Evolutionary conservation across 2,888 invertebrate species (phyloP).

Genomic region (Seladonia tumulorum): DNA sequence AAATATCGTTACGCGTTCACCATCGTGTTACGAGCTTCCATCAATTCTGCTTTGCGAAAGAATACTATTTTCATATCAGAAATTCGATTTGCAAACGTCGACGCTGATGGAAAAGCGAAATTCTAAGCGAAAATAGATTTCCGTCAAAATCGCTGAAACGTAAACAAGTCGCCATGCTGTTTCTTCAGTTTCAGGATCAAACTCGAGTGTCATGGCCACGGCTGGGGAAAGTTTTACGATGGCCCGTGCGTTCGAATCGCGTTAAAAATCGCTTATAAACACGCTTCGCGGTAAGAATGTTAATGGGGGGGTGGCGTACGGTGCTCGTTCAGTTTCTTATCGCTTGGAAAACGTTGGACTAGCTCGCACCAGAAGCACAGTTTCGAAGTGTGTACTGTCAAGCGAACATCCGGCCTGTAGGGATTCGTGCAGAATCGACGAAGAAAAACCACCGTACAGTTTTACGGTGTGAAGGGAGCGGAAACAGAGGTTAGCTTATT

Average conservation of each 20-base stretch:
- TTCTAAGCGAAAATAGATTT: neutral
- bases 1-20: neutral
- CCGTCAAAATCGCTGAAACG: neutral
- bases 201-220: conserved; percentile 39
- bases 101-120: too few relatives aligned
- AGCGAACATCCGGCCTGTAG: conserved; percentile 24
- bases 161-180: conserved; percentile 32
- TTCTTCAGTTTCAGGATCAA: conserved; percentile 15
- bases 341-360: conserved; percentile 40
- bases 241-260: conserved; percentile 25
- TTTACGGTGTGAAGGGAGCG: conserved; percentile 42
- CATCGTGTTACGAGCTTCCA: neutral
- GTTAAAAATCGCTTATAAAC: conserved; percentile 27
- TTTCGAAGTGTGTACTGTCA: neutral
- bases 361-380: neutral
- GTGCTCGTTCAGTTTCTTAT: conserved; percentile 53
- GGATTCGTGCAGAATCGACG: conserved; percentile 11
- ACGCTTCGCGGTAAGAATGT: conserved; percentile 39
- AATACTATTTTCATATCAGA: neutral
- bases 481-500: conserved; percentile 62
- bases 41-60: neutral
- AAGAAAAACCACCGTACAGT: conserved; percentile 30
- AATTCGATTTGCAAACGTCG: neutral
- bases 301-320: conserved; percentile 36
- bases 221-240: conserved; percentile 2